Percentiles rank a stretch among this genome's conserved stretches.
These are phyloP conservation scores for Tetragnatha montana DNA, from an alignment of 2,888 invertebrate genomes.

Conservation along the genomic window DNA sequence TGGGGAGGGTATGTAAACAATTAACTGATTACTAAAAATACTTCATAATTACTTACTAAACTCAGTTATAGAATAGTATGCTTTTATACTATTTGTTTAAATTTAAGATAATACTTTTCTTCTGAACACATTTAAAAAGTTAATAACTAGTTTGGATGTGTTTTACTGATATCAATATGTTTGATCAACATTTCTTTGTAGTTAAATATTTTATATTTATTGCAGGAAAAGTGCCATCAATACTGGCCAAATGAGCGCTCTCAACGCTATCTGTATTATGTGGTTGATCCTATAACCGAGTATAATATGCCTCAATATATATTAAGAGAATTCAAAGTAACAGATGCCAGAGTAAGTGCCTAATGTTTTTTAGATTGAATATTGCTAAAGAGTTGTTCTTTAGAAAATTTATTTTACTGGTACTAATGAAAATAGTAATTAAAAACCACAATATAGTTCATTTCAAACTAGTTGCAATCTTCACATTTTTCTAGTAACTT, in stretches of 20 bases:
- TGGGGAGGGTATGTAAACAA: slow-evolving; percentile 83
- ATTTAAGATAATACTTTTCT: neutral
- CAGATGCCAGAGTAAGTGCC: slow-evolving; percentile 86
- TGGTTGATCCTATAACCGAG: slow-evolving; percentile 99
- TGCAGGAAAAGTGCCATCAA: slow-evolving; percentile 94
- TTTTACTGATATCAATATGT: neutral
- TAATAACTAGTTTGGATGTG: neutral
- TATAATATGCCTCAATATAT: slow-evolving; percentile 99
- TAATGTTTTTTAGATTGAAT: too few relatives aligned
- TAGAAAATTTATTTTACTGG: neutral
- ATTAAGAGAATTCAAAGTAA: slow-evolving; percentile 97
- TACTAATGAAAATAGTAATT: neutral
- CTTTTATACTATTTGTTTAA: neutral
- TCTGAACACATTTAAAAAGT: neutral
- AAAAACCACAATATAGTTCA: neutral
- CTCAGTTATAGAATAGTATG: neutral
- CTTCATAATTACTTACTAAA: slow-evolving; percentile 2
- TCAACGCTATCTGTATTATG: slow-evolving; percentile 97
- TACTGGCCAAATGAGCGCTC: slow-evolving; percentile 95
- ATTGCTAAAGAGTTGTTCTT: neutral
- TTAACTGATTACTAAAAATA: neutral
- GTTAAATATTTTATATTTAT: neutral
- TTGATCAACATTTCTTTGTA: neutral
- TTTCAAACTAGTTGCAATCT: neutral
- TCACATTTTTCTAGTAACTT: neutral